Evolutionary conservation across 2,113 vertebrate species (phyloP).

Genomic region (Lagopus muta): DNA sequence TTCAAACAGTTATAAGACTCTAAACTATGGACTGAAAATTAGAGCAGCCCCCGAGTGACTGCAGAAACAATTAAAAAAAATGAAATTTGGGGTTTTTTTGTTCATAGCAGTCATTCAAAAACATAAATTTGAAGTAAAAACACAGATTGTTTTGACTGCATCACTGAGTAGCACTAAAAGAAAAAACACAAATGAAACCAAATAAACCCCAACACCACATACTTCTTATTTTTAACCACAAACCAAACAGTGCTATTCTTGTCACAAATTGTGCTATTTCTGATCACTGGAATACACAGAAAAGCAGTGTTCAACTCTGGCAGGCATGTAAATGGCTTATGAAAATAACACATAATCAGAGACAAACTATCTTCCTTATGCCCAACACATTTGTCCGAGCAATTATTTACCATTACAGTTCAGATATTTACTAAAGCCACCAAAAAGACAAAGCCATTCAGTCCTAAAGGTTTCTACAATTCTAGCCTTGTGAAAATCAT

Average conservation of each 20-base stretch:
- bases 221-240: background rate
- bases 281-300: background rate
- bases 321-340: constrained; percentile 21
- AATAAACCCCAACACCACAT: background rate
- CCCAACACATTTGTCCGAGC: background rate
- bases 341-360: background rate
- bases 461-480: background rate
- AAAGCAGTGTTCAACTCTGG: background rate
- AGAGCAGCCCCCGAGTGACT: background rate
- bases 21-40: background rate
- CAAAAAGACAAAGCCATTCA: background rate
- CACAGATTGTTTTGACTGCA: background rate
- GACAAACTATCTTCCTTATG: background rate
- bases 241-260: background rate
- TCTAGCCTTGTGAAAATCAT: background rate
- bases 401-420: background rate
- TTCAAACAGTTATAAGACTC: background rate
- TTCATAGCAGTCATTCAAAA: background rate
- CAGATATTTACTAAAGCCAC: background rate
- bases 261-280: background rate
- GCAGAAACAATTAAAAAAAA: background rate
- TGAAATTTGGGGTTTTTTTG: fast-evolving
- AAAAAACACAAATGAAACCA: background rate
- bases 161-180: background rate
- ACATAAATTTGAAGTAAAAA: background rate